These are phyloP conservation scores for Argentina silus DNA, from an alignment of 2,797 vertebrate species.

Conservation along the genomic window DNA sequence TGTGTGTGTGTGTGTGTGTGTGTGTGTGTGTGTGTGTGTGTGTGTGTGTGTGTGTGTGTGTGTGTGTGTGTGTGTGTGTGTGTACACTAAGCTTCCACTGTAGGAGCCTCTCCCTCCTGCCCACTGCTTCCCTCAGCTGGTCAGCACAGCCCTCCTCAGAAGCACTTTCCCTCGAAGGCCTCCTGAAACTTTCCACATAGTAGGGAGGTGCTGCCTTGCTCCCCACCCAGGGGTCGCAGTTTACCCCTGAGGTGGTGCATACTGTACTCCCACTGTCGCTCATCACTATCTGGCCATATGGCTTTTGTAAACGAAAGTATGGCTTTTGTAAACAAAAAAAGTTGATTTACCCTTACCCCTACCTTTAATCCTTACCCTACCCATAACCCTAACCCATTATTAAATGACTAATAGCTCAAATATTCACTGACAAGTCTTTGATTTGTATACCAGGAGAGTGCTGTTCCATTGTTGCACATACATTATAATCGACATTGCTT, in stretches of 20 bases:
- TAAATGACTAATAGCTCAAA: no score
- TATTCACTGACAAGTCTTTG: not conserved
- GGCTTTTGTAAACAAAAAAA: no score
- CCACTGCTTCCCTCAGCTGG: not conserved
- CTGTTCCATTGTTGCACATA: no score
- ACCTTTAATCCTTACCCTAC: no score
- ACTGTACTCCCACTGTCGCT: no score
- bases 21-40: no score
- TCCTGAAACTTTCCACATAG: conserved; percentile 40
- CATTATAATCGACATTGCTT: conserved; percentile 15
- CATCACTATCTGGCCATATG: no score
- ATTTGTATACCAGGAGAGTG: not conserved
- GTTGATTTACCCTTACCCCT: no score
- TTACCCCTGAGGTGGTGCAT: not conserved
- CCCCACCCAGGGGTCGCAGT: conserved; percentile 26
- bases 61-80: not conserved
- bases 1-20: no score
- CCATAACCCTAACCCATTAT: no score
- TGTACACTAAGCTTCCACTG: not conserved
- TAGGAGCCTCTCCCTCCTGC: not conserved
- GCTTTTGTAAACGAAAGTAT: no score
- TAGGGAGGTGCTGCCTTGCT: conserved; percentile 20
- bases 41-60: no score
- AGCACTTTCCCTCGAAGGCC: conserved; percentile 27
- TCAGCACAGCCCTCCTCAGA: not conserved